Base-by-base conservation (phyloP, 1,140 invertebrate genomes). In the Protaetia brevitarsis region DNA sequence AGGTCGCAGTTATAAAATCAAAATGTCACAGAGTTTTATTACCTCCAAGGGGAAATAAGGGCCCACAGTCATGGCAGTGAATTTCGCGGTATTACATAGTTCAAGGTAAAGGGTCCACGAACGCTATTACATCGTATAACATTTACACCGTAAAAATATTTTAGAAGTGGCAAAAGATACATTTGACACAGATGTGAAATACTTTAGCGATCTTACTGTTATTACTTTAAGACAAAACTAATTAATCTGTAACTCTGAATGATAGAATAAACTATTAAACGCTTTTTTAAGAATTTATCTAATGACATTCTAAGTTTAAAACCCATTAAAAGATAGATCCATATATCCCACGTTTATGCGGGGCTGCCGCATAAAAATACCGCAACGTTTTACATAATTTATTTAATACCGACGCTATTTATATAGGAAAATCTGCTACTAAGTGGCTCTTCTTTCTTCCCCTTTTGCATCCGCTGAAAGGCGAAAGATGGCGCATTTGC, bases 341-440 rank as follows among this genome's bases (percentile, higher is more conserved):
- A 23, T 8, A n/a, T 6, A 5, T 0, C 2, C 16, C 41, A 51
- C 11, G 10, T 23, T 19, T 10, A 19, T 23, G 26, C 26, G n/a
- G n/a, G n/a, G n/a, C n/a, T n/a, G n/a, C 19, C 41, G 8, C 37
- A 51, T 19, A 34, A 34, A n/a, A 34, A 34, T 34, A 34, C 31
- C 13, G 1, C 5, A 51, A 51, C 16, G 5, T 23, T 8, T 0
- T 23, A 5, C 19, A 51, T 51, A 51, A 51, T 51, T 51, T 51
- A 51, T 51, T 51, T 51, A 51, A 51, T 11, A 51, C 41, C 11
- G 26, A 23, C 13, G 19, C 6, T 16, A 51, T 16, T 23, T 51
- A 51, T 51, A 19, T 23, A 23, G 19, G 41, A 51, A 51, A 51
- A 51, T 51, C 41, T 51, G 41, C 41, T 51, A 51, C 41, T 51